Conservation (phyloP, 2,888 invertebrate species). For the Geotrupes spiniger region DNA sequence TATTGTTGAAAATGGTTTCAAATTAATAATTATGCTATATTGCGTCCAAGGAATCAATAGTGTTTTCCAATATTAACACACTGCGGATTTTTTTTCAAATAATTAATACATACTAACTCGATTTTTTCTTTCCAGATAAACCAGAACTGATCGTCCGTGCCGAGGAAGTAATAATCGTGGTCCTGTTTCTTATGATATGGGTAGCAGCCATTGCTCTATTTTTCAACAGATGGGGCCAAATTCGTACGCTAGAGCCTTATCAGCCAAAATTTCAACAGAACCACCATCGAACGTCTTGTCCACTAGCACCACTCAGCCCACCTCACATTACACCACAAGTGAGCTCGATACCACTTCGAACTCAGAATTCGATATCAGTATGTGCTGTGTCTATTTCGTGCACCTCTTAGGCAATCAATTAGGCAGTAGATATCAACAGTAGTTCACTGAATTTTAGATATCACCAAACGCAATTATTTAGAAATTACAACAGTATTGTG, state of each 20-base stretch:
- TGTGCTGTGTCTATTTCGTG: constrained; percentile 6
- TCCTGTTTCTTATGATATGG: constrained; percentile 82
- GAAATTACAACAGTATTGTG: too few species aligned
- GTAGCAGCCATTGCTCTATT: constrained; percentile 85
- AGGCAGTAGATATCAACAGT: too few species aligned
- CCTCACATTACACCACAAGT: constrained; percentile 48
- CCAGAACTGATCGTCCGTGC: constrained; percentile 74
- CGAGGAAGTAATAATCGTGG: constrained; percentile 82
- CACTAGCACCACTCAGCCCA: constrained; percentile 53
- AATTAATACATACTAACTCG: neutral
- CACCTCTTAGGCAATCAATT: too few species aligned
- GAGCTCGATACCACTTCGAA: constrained; percentile 35
- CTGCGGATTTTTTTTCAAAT: neutral
- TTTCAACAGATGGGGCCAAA: constrained; percentile 94
- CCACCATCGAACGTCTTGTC: constrained; percentile 72
- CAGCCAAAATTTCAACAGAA: constrained; percentile 83
- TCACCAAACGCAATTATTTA: too few species aligned
- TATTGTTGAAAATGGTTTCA: neutral
- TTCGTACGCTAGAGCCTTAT: constrained; percentile 87
- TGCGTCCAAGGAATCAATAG: neutral
- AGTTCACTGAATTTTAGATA: too few species aligned
- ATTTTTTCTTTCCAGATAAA: constrained; percentile 36
- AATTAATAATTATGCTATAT: neutral
- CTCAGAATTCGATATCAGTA: constrained; percentile 18
- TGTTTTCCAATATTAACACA: neutral